A percentile compares a stretch with the other conserved stretches of the same genome.
These are phyloP conservation scores for Sebastes baramenuke DNA, from an alignment of 2,797 vertebrate species.

Conservation along the genomic window DNA sequence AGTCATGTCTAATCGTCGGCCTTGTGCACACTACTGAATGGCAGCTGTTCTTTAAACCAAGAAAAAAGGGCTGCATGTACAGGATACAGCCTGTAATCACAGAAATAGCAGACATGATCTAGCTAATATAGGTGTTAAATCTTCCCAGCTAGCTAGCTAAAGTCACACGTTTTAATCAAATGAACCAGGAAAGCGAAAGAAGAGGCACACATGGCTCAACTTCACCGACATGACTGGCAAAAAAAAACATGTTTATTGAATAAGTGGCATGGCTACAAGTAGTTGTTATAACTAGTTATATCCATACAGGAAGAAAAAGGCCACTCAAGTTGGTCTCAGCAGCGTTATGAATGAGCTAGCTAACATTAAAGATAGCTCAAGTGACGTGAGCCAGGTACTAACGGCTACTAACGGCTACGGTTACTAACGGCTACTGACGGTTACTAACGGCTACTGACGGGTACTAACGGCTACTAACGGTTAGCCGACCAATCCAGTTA, in stretches of 20 bases:
- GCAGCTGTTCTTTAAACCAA: constrained; percentile 26
- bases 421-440: neutral
- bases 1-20: constrained; percentile 49
- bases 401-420: neutral
- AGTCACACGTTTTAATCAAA: constrained; percentile 10
- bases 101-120: neutral
- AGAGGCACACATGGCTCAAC: constrained; percentile 26
- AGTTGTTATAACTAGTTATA: neutral
- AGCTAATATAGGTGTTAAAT: neutral
- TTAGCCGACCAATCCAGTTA: too few species aligned
- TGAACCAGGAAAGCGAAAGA: constrained; percentile 7
- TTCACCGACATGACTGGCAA: constrained; percentile 3
- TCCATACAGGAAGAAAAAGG: neutral
- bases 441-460: neutral
- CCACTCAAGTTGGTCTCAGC: constrained; percentile 14
- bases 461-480: too few species aligned
- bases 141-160: neutral
- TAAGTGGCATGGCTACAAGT: neutral
- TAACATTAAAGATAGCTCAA: constrained; percentile 41
- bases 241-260: neutral
- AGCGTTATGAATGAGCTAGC: constrained; percentile 65
- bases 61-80: neutral
- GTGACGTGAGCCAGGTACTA: constrained; percentile 16
- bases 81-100: neutral
- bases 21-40: constrained; percentile 26